Conservation (phyloP, 2,888 invertebrate species). For the Myopa tessellatipennis region DNA sequence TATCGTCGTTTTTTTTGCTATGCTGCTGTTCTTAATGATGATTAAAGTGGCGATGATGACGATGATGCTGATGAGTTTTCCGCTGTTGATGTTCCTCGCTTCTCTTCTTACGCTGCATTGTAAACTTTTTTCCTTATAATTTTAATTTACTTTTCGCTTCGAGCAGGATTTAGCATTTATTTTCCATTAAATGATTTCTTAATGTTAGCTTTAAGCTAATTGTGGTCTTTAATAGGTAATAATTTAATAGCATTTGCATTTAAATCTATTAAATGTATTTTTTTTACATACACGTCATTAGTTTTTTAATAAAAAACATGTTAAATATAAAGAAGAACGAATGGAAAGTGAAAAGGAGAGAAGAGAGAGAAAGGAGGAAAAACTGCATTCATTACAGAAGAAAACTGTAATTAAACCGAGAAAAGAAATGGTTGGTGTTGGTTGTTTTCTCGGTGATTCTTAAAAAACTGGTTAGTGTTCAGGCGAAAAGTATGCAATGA, state of each 20-base stretch:
- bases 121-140: no score
- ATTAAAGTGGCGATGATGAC: neutral
- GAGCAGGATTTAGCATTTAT: neutral
- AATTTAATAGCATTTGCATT: neutral
- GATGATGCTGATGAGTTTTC: constrained; percentile 12
- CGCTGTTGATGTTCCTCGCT: neutral
- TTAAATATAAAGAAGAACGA: neutral
- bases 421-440: no score
- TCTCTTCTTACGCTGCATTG: no score
- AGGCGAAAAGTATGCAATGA: no score
- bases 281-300: neutral
- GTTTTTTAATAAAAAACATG: neutral
- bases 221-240: constrained; percentile 5
- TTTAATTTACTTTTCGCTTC: neutral
- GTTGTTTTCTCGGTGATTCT: no score
- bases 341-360: neutral
- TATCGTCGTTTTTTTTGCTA: neutral
- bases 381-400: no score
- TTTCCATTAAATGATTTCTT: neutral
- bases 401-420: no score
- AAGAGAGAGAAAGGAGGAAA: neutral
- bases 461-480: no score
- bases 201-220: constrained; percentile 13
- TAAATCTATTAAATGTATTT: neutral
- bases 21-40: neutral